A percentile compares a stretch with the other conserved stretches of the same genome.
Conservation (phyloP, 2,113 vertebrate genomes). For the Pseudopodoces humilis region DNA sequence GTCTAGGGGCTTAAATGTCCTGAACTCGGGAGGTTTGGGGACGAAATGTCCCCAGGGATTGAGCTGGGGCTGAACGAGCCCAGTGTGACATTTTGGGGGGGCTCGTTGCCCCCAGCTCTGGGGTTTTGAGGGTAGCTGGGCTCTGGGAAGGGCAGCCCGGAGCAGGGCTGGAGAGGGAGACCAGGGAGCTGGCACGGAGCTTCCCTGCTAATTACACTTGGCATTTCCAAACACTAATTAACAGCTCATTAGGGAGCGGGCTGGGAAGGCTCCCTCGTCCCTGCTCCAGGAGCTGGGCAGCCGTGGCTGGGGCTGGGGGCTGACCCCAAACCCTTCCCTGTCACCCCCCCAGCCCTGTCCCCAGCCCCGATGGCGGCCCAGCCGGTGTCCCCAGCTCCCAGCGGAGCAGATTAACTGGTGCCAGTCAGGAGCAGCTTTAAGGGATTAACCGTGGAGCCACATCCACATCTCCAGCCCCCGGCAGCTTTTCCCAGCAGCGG, state of each 20-base stretch:
- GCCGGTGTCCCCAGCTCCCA: background rate
- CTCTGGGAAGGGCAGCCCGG: background rate
- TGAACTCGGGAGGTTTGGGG: too few species aligned
- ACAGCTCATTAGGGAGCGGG: conserved; percentile 33
- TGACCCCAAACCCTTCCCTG: background rate
- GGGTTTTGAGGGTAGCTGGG: background rate
- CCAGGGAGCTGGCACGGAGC: background rate
- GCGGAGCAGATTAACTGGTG: conserved; percentile 24
- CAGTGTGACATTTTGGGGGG: background rate
- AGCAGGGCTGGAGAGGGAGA: background rate
- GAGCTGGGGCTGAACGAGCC: background rate
- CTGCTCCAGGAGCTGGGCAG: background rate
- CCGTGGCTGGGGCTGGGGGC: fast-evolving
- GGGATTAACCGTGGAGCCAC: background rate
- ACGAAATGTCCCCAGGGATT: background rate
- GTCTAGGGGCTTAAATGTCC: background rate
- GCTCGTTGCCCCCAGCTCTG: background rate
- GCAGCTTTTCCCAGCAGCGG: background rate
- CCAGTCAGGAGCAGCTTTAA: background rate
- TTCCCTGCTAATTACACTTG: conserved; percentile 27
- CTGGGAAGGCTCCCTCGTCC: background rate
- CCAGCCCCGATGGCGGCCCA: background rate
- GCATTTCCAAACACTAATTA: conserved; percentile 30
- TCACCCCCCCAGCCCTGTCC: background rate
- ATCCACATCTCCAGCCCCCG: background rate